These are phyloP conservation scores for Aphrocallistes beatrix DNA, from an alignment of 37 sponge, comb jelly and placozoan genomes.

Conservation along the genomic window DNA sequence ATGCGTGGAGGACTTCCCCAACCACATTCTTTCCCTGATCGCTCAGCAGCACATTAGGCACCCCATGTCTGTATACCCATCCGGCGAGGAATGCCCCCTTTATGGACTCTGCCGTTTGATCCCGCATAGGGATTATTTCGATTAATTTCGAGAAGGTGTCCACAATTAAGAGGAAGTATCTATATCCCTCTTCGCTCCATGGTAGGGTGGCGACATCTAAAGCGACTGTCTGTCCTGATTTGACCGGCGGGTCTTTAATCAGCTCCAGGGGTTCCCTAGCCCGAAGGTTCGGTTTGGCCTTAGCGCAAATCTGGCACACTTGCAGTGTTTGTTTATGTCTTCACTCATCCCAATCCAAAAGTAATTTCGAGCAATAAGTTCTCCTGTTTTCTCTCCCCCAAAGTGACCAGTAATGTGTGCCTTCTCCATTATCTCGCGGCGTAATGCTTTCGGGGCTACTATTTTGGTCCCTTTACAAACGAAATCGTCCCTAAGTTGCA, in stretches of 20 bases:
- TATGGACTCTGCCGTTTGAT: conserved; percentile 7
- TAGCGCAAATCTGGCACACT: too few species aligned
- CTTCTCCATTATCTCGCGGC: conserved; percentile 1
- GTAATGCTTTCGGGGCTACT: not conserved
- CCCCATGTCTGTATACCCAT: not conserved
- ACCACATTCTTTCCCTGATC: conserved; percentile 20
- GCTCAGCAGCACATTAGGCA: not conserved
- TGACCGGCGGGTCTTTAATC: not conserved
- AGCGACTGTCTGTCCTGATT: not conserved
- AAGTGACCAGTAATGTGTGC: not conserved
- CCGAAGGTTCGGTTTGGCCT: not conserved
- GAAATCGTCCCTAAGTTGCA: not conserved
- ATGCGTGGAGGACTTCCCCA: not conserved
- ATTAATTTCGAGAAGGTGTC: not conserved
- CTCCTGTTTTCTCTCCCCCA: conserved; percentile 12
- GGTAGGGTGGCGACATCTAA: not conserved
- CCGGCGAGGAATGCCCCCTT: conserved; percentile 9
- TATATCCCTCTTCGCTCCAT: conserved; percentile 3
- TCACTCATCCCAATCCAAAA: too few species aligned
- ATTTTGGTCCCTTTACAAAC: conserved; percentile 5
- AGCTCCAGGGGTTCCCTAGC: not conserved
- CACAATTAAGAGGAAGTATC: not conserved
- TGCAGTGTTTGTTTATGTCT: too few species aligned
- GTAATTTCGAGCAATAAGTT: too few species aligned
- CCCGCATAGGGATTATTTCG: not conserved